A percentile compares a stretch with the other conserved stretches of the same genome.
These are phyloP conservation scores for Diplosoma virens DNA, from an alignment of 23 tunicate genomes.

Conservation along the genomic window DNA sequence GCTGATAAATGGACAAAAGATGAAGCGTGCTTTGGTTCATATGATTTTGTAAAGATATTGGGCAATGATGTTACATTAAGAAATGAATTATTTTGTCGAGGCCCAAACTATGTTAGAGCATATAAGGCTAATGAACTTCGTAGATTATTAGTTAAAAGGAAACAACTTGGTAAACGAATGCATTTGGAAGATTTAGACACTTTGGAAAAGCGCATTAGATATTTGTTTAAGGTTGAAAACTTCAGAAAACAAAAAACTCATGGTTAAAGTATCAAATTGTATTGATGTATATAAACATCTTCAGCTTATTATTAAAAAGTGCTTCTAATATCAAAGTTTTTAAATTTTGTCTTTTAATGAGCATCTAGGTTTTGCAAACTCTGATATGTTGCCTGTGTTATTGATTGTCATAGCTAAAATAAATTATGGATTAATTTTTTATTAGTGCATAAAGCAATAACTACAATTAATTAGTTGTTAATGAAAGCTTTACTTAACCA, in stretches of 20 bases:
- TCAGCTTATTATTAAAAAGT: too few species aligned
- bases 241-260: constrained; percentile 9
- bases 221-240: constrained; percentile 37
- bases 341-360: too few species aligned
- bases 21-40: constrained; percentile 66
- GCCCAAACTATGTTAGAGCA: constrained; percentile 56
- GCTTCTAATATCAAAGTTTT: too few species aligned
- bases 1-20: constrained; percentile 37
- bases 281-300: too few species aligned
- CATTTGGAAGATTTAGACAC: constrained; percentile 64
- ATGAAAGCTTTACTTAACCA: too few species aligned
- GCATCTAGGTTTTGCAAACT: too few species aligned
- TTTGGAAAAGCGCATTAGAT: constrained; percentile 50
- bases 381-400: too few species aligned
- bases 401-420: too few species aligned
- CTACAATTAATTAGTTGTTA: too few species aligned
- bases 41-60: constrained; percentile 62
- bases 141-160: constrained; percentile 34
- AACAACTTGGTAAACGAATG: constrained; percentile 59
- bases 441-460: too few species aligned
- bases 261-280: too few species aligned
- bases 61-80: constrained; percentile 83
- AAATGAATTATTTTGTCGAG: constrained; percentile 64
- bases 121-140: constrained; percentile 47
- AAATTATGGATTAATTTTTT: too few species aligned